A percentile compares a stretch with the other conserved stretches of the same genome.
These are phyloP conservation scores for Struthidea cinerea DNA, from an alignment of 2,113 vertebrate genomes.

Conservation along the genomic window DNA sequence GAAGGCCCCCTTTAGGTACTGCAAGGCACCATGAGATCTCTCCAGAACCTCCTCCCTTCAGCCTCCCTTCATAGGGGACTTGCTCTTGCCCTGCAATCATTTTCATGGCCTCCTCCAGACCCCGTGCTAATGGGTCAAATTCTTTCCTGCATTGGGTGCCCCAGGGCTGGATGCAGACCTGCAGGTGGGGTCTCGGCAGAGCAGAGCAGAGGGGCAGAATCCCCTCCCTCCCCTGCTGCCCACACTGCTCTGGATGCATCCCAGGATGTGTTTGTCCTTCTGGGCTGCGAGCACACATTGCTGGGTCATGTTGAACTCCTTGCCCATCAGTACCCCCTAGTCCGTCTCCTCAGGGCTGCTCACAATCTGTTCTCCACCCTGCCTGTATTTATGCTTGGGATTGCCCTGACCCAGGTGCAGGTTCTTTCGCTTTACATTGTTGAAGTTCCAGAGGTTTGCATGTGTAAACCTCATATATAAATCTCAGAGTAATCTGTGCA, in stretches of 20 bases:
- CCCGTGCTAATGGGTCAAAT: too few relatives aligned
- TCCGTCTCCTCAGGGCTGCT: neutral
- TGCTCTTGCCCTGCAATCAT: neutral
- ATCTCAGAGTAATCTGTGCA: neutral
- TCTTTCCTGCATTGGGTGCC: accelerated
- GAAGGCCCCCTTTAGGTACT: neutral
- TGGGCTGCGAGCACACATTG: accelerated
- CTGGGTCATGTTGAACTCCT: neutral
- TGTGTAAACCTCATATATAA: neutral
- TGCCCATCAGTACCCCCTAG: neutral
- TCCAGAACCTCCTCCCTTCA: neutral
- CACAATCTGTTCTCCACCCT: neutral
- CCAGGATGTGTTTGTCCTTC: neutral
- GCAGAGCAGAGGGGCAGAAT: neutral
- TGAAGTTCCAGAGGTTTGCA: neutral
- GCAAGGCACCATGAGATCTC: neutral
- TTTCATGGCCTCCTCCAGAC: neutral
- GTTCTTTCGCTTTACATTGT: neutral
- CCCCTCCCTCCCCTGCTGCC: neutral
- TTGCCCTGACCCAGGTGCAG: neutral
- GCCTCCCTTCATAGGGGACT: neutral
- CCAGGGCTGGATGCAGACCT: neutral
- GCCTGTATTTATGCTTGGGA: neutral
- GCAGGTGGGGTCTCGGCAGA: neutral
- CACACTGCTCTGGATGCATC: neutral